Conservation (phyloP, 1,140 invertebrate species). For the fruit fly (Drosophila melanogaster) region Release_6_plus_ISO1_MT NT_033777.3:24195001-24195500, state of each 20-base stretch:
- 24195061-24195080: neutral
- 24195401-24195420: neutral
- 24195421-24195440: slow-evolving; percentile 85
- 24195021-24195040: slow-evolving; percentile 83
- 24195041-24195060: slow-evolving; percentile 84
- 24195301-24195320: too few relatives aligned
- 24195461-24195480: slow-evolving; percentile 87
- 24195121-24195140: slow-evolving; percentile 76
- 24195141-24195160: slow-evolving; percentile 83
- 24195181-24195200: slow-evolving; percentile 90
- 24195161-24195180: slow-evolving; percentile 88
- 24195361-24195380: slow-evolving; percentile 12
- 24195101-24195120: slow-evolving; percentile 85
- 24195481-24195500: slow-evolving; percentile 93
- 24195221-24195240: slow-evolving; percentile 85
- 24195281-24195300: neutral
- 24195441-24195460: slow-evolving; percentile 86
- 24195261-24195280: slow-evolving; percentile 85
- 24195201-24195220: slow-evolving; percentile 87
- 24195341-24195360: slow-evolving; percentile 36
- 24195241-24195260: slow-evolving; percentile 89
- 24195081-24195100: slow-evolving; percentile 18
- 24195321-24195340: slow-evolving; percentile 24
- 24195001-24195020: slow-evolving; percentile 88
- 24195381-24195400: slow-evolving; percentile 30